phyloP scores from a whole-genome alignment of 2,888 invertebrate genomes.

The Acleris cristana region DNA sequence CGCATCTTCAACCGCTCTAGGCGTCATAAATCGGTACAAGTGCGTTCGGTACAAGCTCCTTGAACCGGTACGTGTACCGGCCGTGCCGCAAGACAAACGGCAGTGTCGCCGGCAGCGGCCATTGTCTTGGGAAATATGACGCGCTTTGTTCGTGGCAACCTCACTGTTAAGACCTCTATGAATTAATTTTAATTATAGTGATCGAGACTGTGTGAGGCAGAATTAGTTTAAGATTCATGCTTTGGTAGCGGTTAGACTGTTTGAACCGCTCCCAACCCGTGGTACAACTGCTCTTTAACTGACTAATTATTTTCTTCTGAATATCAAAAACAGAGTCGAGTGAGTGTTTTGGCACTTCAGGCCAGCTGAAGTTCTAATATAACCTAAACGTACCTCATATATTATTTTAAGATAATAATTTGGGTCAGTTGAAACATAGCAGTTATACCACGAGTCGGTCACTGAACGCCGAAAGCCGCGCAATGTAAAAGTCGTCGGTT shows the following conservation, averaged over 20 bases:
- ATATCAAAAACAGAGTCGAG: no score
- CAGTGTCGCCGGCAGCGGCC: constrained; percentile 20
- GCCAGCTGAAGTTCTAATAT: no score
- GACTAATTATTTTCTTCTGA: no score
- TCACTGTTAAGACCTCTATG: constrained; percentile 18
- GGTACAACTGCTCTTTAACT: no score
- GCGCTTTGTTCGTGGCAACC: constrained; percentile 21
- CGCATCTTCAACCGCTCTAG: not conserved
- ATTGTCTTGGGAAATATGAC: constrained; percentile 30
- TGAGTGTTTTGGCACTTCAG: no score
- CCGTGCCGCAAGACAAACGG: constrained; percentile 13
- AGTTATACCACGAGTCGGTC: no score
- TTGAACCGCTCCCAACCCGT: not conserved
- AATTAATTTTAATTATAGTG: constrained; percentile 17
- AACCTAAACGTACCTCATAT: no score
- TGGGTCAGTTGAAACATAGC: no score
- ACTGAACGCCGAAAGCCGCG: no score
- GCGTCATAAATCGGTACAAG: not conserved
- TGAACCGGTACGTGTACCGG: constrained; percentile 7
- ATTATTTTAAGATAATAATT: no score
- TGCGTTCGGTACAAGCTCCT: not conserved
- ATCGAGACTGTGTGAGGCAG: not conserved
- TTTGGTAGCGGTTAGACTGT: not conserved
- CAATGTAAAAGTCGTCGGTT: no score
- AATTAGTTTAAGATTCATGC: not conserved